phyloP scores from a whole-genome alignment of 2,888 invertebrate genomes.

The Philaethria dido region DNA sequence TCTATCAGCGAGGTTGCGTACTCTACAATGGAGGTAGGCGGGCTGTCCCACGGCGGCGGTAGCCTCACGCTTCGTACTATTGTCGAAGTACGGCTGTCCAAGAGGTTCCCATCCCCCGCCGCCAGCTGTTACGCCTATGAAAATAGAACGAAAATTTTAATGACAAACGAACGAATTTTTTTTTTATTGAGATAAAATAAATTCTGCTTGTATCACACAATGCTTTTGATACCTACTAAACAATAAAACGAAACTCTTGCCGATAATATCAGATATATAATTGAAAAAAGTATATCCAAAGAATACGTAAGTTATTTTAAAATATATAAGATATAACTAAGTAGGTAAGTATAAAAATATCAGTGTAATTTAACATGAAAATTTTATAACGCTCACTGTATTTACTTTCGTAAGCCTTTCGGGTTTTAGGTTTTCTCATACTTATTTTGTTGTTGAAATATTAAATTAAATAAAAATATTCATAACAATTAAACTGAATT shows the following conservation, averaged over 20 bases:
- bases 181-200: too few species aligned
- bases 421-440: neutral
- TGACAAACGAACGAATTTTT: too few species aligned
- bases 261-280: too few species aligned
- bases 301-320: too few species aligned
- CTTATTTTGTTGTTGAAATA: neutral
- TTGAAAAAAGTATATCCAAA: too few species aligned
- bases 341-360: neutral
- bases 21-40: conserved; percentile 92
- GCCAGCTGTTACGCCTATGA: conserved; percentile 75
- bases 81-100: conserved; percentile 95
- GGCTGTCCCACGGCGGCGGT: conserved; percentile 95
- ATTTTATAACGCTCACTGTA: neutral
- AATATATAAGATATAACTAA: too few species aligned
- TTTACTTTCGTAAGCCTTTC: neutral
- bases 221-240: too few species aligned
- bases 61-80: conserved; percentile 91
- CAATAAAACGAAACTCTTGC: too few species aligned
- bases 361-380: neutral
- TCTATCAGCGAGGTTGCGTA: conserved; percentile 93
- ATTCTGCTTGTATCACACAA: too few species aligned
- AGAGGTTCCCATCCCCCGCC: conserved; percentile 88
- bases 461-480: too few species aligned
- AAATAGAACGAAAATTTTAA: conserved; percentile 4
- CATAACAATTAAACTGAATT: too few species aligned